These are phyloP conservation scores for Prunella fulvescens DNA, from an alignment of 2,113 vertebrate species.

Conservation along the genomic window DNA sequence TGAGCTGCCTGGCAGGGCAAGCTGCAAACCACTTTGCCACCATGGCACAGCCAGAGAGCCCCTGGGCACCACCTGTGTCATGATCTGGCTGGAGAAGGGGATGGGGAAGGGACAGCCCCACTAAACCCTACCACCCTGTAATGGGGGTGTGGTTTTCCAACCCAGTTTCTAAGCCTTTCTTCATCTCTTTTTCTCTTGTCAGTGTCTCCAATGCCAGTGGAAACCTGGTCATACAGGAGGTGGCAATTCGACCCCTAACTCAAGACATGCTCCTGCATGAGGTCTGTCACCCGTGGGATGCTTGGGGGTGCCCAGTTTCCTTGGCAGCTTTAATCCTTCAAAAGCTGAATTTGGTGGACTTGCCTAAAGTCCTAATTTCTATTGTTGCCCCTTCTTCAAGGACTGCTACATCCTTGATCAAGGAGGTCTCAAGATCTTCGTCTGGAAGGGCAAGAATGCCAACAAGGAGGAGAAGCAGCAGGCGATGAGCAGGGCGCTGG, in stretches of 20 bases:
- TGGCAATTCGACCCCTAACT: constrained; percentile 77
- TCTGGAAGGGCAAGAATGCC: constrained; percentile 84
- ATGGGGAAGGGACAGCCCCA: background rate
- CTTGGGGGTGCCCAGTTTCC: background rate
- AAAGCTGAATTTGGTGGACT: background rate
- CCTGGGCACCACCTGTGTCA: background rate
- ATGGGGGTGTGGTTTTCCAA: background rate
- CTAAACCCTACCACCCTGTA: background rate
- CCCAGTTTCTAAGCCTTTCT: background rate
- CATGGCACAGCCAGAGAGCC: background rate
- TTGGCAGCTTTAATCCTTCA: background rate
- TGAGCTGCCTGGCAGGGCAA: background rate
- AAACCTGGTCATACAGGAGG: constrained; percentile 81
- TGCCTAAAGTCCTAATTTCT: background rate
- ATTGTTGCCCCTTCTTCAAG: constrained; percentile 25
- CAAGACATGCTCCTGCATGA: constrained; percentile 81
- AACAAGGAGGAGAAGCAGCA: constrained; percentile 75
- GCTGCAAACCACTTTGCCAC: background rate
- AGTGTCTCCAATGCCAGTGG: constrained; percentile 77
- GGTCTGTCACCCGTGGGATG: constrained; percentile 48
- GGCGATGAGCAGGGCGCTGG: constrained; percentile 74
- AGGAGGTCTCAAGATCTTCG: constrained; percentile 78
- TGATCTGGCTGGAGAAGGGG: background rate
- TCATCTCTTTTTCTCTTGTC: background rate
- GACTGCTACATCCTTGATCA: constrained; percentile 89